Evolutionary conservation across 2,797 vertebrate species (phyloP).

Genomic region (Gephyroberyx darwinii): DNA sequence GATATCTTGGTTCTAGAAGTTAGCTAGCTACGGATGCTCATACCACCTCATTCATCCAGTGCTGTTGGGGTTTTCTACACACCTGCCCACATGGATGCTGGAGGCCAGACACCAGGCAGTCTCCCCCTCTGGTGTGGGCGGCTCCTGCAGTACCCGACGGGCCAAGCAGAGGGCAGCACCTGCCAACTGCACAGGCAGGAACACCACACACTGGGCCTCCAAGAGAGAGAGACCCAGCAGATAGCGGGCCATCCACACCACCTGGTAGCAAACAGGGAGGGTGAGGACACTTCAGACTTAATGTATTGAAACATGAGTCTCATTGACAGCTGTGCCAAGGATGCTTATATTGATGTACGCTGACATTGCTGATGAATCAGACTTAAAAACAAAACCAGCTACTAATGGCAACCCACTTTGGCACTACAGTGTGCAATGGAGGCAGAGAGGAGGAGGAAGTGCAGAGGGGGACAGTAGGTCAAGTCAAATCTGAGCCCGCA

Average conservation of each 20-base stretch:
- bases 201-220: constrained; percentile 82
- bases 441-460: constrained; percentile 83
- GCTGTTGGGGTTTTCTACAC: constrained; percentile 4
- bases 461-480: constrained; percentile 80
- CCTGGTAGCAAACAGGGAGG: constrained; percentile 62
- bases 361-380: background rate
- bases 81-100: constrained; percentile 79
- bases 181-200: constrained; percentile 83
- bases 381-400: background rate
- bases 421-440: constrained; percentile 77
- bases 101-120: constrained; percentile 79
- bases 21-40: no score
- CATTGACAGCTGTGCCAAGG: background rate
- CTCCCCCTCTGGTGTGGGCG: constrained; percentile 69
- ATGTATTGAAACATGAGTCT: no score
- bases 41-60: background rate
- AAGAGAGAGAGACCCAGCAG: constrained; percentile 88
- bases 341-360: background rate
- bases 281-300: background rate
- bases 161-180: constrained; percentile 85
- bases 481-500: constrained; percentile 83
- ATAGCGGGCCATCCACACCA: constrained; percentile 84
- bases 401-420: constrained; percentile 67
- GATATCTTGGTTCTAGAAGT: no score
- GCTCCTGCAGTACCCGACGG: constrained; percentile 77